phyloP scores from a whole-genome alignment of 2,797 vertebrate species.

The Lutjanus campechanus region DNA sequence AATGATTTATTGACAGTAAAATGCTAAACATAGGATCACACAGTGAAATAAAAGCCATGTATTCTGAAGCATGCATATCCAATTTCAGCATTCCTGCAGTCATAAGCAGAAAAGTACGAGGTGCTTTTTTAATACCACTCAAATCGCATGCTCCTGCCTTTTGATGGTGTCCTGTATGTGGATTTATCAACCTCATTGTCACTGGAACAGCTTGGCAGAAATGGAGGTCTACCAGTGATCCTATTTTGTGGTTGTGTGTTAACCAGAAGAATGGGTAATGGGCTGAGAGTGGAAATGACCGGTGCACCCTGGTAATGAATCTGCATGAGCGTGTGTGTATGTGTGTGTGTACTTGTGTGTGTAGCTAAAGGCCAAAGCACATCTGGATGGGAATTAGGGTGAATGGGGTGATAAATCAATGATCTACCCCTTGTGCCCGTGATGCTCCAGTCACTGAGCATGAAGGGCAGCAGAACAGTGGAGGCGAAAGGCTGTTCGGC shows the following conservation, averaged over 20 bases:
- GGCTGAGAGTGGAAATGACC: slow-evolving; percentile 69
- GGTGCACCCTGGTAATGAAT: slow-evolving; percentile 74
- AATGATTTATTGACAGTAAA: slow-evolving; percentile 1
- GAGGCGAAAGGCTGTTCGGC: slow-evolving; percentile 45
- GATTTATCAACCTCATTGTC: slow-evolving; percentile 70
- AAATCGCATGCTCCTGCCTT: slow-evolving; percentile 33
- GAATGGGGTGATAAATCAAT: slow-evolving; percentile 86
- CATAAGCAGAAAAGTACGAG: neutral
- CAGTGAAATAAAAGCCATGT: neutral
- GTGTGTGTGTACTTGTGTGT: slow-evolving; percentile 28
- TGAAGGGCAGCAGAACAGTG: slow-evolving; percentile 83
- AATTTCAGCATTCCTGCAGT: slow-evolving; percentile 29
- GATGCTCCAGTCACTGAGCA: slow-evolving; percentile 84
- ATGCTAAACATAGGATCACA: neutral
- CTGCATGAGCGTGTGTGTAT: slow-evolving; percentile 59
- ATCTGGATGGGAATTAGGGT: slow-evolving; percentile 85
- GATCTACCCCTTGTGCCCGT: slow-evolving; percentile 63
- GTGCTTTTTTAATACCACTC: slow-evolving; percentile 23
- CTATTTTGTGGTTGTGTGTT: slow-evolving; percentile 69
- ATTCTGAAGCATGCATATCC: neutral
- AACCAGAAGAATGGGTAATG: slow-evolving; percentile 76
- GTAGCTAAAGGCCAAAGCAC: slow-evolving; percentile 79
- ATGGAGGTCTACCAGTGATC: slow-evolving; percentile 68
- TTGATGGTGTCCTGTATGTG: slow-evolving; percentile 15
- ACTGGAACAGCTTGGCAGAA: slow-evolving; percentile 65